Conservation (phyloP, 2,888 invertebrate species). For the Nomada fucata region DNA sequence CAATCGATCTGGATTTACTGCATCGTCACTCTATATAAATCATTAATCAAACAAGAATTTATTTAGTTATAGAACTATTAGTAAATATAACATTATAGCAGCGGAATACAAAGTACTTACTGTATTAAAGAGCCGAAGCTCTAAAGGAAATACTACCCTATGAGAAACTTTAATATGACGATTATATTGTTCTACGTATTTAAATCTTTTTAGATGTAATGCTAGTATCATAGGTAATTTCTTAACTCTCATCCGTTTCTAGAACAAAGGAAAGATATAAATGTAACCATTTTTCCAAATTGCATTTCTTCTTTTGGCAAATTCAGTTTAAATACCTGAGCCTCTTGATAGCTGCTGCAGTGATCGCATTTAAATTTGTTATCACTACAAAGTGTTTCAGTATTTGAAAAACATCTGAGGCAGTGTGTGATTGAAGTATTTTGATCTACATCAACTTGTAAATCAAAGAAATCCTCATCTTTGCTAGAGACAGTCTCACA, state of each 20-base stretch:
- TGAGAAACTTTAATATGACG: constrained; percentile 99
- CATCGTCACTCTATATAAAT: constrained; percentile 94
- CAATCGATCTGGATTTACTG: constrained; percentile 98
- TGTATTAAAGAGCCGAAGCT: constrained; percentile 98
- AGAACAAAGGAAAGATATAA: constrained; percentile 8
- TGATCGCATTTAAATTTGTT: constrained; percentile 99
- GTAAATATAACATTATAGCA: neutral
- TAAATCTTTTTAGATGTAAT: constrained; percentile 98
- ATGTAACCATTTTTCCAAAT: neutral
- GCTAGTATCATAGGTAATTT: constrained; percentile 99
- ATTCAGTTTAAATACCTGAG: constrained; percentile 87
- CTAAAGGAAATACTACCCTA: constrained; percentile 99
- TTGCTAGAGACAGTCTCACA: constrained; percentile 99
- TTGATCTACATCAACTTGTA: constrained; percentile 99
- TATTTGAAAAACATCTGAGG: constrained; percentile 98
- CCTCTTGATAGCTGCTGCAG: constrained; percentile 99
- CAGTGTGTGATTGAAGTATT: constrained; percentile 99
- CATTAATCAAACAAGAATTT: neutral
- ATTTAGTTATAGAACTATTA: neutral
- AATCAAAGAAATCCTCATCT: constrained; percentile 99
- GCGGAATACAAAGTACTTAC: constrained; percentile 86
- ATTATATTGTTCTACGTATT: constrained; percentile 99
- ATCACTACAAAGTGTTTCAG: constrained; percentile 99
- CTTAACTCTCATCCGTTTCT: constrained; percentile 98
- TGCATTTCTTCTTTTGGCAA: neutral